Base-by-base conservation (phyloP, 2,797 vertebrate genomes). In the Cuculus canorus region DNA sequence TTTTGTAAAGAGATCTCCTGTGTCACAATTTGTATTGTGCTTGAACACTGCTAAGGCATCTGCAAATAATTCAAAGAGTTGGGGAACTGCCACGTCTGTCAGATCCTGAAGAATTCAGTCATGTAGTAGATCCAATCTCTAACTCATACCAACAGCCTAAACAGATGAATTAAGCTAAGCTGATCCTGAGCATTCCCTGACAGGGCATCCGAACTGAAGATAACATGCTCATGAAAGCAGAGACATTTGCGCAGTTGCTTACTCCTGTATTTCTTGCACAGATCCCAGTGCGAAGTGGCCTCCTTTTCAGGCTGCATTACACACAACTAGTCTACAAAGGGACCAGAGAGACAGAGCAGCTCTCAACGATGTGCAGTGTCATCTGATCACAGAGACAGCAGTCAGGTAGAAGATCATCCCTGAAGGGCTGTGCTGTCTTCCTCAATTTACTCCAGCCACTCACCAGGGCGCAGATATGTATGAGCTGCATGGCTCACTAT, bases 21-120 rank as follows among this genome's bases (percentile, higher is more conserved):
- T 92, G 92, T 89, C 91, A 89, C 85, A 77, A 41, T 90, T 88
- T 72, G 88, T 83, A 56, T 50, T 78, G 89, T 73, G 66, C 85
- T 79, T n/a, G 82, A 91, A 86, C 11, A 24, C 79, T 39, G 64
- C 45, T 54, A 45, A 93, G 85, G 81, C 85, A 48, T 80, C 87
- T 61, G 70, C 84, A 87, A 45, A 64, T 89, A 60, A 68, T 50
- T 85, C 86, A 43, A 61, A 81, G 88, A 87, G 64, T 2, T 41
- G 41, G 82, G 84, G 78, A 89, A 3, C 60, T 66, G 83, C 92
- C 82, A 79, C 39, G 59, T 54, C 88, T 92, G 91, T 65, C 92
- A 95, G 86, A 24, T 90, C 86, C 89, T 18, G 61, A 72, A 72
- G 17, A 87, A 52, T 3, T 50, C 37, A 75, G 80, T 87, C 87